Evolutionary conservation across 2,888 invertebrate species (phyloP), one percentile per base, ranked within the genome.

Genomic region (Cyrtodaria siliqua): DNA sequence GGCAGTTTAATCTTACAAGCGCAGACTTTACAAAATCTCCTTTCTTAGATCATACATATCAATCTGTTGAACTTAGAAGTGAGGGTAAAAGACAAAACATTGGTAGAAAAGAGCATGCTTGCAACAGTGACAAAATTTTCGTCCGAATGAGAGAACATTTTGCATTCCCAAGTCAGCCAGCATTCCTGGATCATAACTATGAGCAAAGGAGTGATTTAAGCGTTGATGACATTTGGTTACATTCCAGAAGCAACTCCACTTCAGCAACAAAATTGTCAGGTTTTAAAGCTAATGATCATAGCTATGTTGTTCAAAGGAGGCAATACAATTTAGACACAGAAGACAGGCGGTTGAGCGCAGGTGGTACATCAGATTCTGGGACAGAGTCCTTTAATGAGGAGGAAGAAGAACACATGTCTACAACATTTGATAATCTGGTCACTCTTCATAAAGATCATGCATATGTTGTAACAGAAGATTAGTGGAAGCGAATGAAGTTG

Each of bases 11-110:
- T 40, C 47, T 66, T 3, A 67, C 60, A 47, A 50, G 69, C n/a
- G 27, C 60, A 57, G 67, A 68, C 49, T 78, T 78, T 42, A 69
- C 56, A 27, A 76, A 80, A 42, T 80, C 80, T 2, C 80, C 80
- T 40, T 80, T 80, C 42, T 50, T 80, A 2, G 80, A 80, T 59
- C 76, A 80, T 47, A 66, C 69, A 42, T 80, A 80, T 59, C 76
- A 80, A 40, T 69, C 75, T 9, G 67, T 74, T 20, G 50, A 60
- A 26, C 26, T 56, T 12, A 55, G 55, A 44, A 62, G 33, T 6
- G 14, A 29, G 4, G 44, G 44, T 6, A 44, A 44, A 16, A 16
- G n/a, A 44, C 44, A 44, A 20, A 44, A 18, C 16, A 44, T 44
- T 16, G 44, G 16, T 18, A 6, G n/a, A 16, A 24, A 59, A 14